These are phyloP conservation scores for Cephalotes varians DNA, from an alignment of 2,888 invertebrate species.

Conservation along the genomic window DNA sequence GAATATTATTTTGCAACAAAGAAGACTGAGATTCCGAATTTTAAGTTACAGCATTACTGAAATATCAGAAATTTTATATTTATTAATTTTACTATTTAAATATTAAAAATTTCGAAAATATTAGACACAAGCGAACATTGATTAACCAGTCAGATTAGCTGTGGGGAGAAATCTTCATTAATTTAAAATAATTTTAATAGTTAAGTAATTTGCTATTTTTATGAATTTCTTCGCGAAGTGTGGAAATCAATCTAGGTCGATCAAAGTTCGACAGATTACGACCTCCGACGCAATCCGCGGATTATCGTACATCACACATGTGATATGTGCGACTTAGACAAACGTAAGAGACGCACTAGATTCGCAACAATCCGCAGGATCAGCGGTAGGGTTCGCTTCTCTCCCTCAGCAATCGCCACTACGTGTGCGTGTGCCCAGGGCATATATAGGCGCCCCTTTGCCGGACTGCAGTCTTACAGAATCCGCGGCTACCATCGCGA, in stretches of 20 bases:
- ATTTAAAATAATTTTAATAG: background rate
- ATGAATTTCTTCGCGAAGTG: background rate
- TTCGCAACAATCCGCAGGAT: constrained; percentile 13
- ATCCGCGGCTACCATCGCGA: constrained; percentile 76
- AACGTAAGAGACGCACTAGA: background rate
- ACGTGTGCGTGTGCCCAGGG: constrained; percentile 49
- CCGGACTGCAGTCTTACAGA: constrained; percentile 75
- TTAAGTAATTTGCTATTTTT: background rate
- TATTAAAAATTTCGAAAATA: background rate
- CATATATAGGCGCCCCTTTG: constrained; percentile 70
- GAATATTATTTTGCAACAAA: background rate
- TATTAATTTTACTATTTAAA: background rate
- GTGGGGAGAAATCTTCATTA: background rate
- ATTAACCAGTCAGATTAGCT: background rate
- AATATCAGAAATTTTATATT: background rate
- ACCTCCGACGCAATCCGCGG: background rate
- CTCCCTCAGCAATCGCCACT: constrained; percentile 12
- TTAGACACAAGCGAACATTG: background rate
- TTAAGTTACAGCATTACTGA: no score
- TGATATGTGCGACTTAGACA: constrained; percentile 40
- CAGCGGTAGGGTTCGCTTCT: constrained; percentile 42
- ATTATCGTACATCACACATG: background rate
- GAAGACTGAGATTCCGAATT: background rate
- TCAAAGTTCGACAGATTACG: background rate
- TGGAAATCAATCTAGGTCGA: background rate